Base-by-base conservation (phyloP, 2,113 vertebrate genomes). In the Triplophysa tibetana region DNA sequence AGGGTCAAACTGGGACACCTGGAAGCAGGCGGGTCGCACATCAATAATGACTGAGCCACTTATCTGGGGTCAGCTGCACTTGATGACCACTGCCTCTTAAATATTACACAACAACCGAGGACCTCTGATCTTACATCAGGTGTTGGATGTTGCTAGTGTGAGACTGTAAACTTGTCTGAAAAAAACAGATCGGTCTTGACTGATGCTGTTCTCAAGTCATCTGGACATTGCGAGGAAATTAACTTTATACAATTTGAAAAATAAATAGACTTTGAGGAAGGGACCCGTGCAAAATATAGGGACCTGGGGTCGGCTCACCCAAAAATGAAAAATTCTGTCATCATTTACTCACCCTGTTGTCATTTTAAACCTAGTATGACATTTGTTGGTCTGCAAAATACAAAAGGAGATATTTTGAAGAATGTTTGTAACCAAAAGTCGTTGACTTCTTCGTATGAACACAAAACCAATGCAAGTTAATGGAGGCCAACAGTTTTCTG, bases 1-100 rank as follows among this genome's bases (percentile, higher is more conserved):
- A 92, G 83, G 33, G 89, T 91, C 91, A 93, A 93, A 94, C 94
- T 86, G 91, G 82, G 88, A 92, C 87, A 88, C 86, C 85, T 81
- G 87, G 85, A 92, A 66, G 43, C 61, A 65, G 43, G 70, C 78
- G 64, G 52, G 52, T 72, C n/a, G 38, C 78, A 63, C 58, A 81
- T 67, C 72, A 67, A 84, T 50, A 70, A 78, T 77, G 75, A 75
- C 62, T 70, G 79, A 81, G 75, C 52, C 60, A 77, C 80, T 76
- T 77, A 84, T 79, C 70, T 70, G 60, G 61, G 56, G 41, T 52
- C 41, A 70, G 64, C 48, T 50, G 48, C 5, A 4, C 73, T 50
- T 4, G 52, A 26, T 64, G 75, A 65, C 24, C 62, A 54, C 13
- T 68, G 61, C 7, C 29, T 26, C 11, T 29, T 38, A 56, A 54